Evolutionary conservation across 2,888 invertebrate species (phyloP).

Genomic region (Drosophila leonis): DNA sequence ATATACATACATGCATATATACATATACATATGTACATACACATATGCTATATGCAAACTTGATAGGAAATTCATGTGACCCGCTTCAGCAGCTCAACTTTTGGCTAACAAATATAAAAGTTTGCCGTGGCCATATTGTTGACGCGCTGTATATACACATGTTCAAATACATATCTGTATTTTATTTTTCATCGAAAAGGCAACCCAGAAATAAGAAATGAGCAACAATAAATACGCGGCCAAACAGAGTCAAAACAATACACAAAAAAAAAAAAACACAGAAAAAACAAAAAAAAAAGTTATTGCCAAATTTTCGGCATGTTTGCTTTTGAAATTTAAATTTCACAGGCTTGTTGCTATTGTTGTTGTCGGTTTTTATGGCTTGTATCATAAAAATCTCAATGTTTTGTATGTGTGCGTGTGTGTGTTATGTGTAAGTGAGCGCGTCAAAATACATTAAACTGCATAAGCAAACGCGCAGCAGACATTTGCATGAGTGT

Average conservation of each 20-base stretch:
- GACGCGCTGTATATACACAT: constrained; percentile 13
- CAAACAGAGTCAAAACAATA: constrained; percentile 35
- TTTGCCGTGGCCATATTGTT: constrained; percentile 42
- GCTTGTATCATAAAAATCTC: constrained; percentile 71
- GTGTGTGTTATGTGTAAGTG: constrained; percentile 47
- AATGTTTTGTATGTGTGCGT: constrained; percentile 20
- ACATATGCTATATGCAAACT: background rate
- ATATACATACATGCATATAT: background rate
- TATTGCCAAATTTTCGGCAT: constrained; percentile 79
- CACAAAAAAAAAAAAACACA: constrained; percentile 21
- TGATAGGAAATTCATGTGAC: constrained; percentile 8
- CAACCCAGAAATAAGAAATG: constrained; percentile 53
- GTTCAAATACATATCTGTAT: constrained; percentile 11
- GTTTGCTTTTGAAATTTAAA: constrained; percentile 82
- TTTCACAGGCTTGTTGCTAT: constrained; percentile 60
- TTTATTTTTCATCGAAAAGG: constrained; percentile 49
- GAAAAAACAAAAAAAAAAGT: constrained; percentile 52
- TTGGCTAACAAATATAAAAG: constrained; percentile 24
- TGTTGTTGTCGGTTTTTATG: constrained; percentile 59
- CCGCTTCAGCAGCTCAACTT: constrained; percentile 15
- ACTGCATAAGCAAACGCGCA: constrained; percentile 58
- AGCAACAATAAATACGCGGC: constrained; percentile 45
- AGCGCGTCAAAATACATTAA: constrained; percentile 70
- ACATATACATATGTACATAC: background rate
- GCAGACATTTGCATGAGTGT: constrained; percentile 15